Evolutionary conservation across 1,140 invertebrate genomes (phyloP), one percentile per base, ranked within the genome.

Genomic region (Cotesia typhae): DNA sequence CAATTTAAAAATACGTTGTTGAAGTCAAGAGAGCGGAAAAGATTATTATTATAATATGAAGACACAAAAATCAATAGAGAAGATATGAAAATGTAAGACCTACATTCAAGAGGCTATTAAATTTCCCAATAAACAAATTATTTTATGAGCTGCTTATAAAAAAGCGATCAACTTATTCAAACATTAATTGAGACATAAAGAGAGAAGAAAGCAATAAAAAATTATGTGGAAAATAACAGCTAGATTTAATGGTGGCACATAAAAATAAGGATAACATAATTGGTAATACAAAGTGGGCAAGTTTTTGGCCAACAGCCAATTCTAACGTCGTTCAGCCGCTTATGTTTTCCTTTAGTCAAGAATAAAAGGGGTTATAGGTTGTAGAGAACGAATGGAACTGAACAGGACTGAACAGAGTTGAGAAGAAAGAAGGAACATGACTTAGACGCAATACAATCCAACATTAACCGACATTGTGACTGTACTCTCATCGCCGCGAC

Each of bases 311-410:
- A 17, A 20, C n/a, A 20, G 57, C 57, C 57, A 59, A 59, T 59
- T 17, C 7, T 59, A 9, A 59, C 7, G 57, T 59, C 57, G 20
- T 59, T 59, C 28, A 59, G 57, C 7, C 14, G 28, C 57, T 28
- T 59, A 17, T 59, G 57, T 59, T 59, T 59, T 59, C 20, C 57
- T 59, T 59, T 28, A 17, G 20, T 28, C 57, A 20, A 59, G 57
- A 59, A 47, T 47, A 47, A 47, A 47, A 47, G 28, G 57, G 57
- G 57, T 59, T 59, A 59, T 10, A 59, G 57, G 57, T 59, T 59
- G 20, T 59, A 35, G 7, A 17, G 9, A 59, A 59, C 14, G 57
- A 59, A 59, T 28, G 20, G 17, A 17, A 47, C 41, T 0, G 41
- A 47, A 47, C 6, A 47, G 6, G 5, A 47, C 28, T 9, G 41